phyloP scores from a whole-genome alignment of 2,888 invertebrate species.

The Deilephila elpenor region DNA sequence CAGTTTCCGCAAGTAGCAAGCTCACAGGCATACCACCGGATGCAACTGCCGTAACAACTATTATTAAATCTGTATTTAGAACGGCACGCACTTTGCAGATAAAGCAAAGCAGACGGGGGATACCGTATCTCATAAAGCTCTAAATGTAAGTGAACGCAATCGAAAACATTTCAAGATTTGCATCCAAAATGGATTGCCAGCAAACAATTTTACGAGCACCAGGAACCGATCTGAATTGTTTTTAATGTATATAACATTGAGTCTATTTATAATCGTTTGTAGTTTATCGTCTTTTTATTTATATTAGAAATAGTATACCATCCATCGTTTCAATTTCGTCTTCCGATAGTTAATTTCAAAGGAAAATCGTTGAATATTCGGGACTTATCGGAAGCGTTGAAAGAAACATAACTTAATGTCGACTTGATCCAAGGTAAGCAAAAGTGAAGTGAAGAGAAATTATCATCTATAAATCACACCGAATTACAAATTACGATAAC shows the following conservation, averaged over 20 bases:
- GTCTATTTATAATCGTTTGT: neutral
- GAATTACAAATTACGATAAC: constrained; percentile 9
- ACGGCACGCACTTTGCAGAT: constrained; percentile 63
- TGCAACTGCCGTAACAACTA: constrained; percentile 42
- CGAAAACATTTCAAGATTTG: constrained; percentile 8
- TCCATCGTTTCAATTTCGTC: no score
- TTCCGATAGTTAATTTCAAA: no score
- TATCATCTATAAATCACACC: neutral
- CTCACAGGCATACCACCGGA: constrained; percentile 8
- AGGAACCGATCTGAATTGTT: neutral
- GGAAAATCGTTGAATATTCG: no score
- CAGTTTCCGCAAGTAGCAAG: neutral
- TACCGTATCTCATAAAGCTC: constrained; percentile 44
- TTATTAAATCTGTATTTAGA: constrained; percentile 59
- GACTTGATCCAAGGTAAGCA: neutral
- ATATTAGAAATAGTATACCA: no score
- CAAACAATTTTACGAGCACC: neutral
- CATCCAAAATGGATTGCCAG: neutral
- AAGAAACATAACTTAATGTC: neutral
- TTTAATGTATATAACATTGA: neutral
- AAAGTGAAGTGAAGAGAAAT: neutral
- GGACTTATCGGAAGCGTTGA: neutral
- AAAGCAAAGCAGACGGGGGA: constrained; percentile 60
- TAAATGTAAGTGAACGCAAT: constrained; percentile 54
- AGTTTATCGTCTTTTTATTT: neutral